Evolutionary conservation across 2,797 vertebrate genomes (phyloP).

Genomic region (Lepilemur septentrionalis): DNA sequence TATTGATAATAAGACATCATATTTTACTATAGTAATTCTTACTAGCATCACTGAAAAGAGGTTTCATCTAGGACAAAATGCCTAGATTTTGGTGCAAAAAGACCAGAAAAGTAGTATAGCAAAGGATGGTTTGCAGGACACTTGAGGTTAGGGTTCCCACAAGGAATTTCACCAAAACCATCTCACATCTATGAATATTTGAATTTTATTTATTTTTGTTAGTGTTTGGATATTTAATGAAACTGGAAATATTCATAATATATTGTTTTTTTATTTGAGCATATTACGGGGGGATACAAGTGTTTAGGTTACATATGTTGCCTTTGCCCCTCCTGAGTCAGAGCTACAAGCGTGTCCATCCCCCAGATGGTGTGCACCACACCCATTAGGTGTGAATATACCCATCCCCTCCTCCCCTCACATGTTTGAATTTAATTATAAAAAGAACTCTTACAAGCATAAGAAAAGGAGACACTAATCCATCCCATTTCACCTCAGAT

Average conservation of each 20-base stretch:
- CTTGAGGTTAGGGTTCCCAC: not conserved
- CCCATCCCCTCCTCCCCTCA: too few relatives aligned
- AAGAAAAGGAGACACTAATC: not conserved
- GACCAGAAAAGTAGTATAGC: not conserved
- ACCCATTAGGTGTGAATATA: too few relatives aligned
- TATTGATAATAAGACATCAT: not conserved
- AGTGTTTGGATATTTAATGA: too few relatives aligned
- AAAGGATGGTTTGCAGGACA: not conserved
- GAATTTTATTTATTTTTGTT: slow-evolving; percentile 1
- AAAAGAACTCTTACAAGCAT: not conserved
- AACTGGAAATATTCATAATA: too few relatives aligned
- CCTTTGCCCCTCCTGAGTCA: too few relatives aligned
- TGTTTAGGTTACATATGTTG: too few relatives aligned
- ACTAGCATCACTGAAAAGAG: not conserved
- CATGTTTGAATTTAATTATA: slow-evolving; percentile 40
- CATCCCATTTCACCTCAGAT: not conserved
- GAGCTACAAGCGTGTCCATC: too few relatives aligned
- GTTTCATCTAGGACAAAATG: not conserved
- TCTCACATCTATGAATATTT: not conserved
- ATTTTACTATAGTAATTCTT: slow-evolving; percentile 1
- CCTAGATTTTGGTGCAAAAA: not conserved
- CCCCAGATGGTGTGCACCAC: too few relatives aligned
- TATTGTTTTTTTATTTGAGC: too few relatives aligned
- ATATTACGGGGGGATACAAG: too few relatives aligned
- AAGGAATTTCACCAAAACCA: not conserved